Percentiles rank a stretch among this genome's conserved stretches.
phyloP scores from a whole-genome alignment of 2,113 vertebrate genomes.

The Silurus glanis region DNA sequence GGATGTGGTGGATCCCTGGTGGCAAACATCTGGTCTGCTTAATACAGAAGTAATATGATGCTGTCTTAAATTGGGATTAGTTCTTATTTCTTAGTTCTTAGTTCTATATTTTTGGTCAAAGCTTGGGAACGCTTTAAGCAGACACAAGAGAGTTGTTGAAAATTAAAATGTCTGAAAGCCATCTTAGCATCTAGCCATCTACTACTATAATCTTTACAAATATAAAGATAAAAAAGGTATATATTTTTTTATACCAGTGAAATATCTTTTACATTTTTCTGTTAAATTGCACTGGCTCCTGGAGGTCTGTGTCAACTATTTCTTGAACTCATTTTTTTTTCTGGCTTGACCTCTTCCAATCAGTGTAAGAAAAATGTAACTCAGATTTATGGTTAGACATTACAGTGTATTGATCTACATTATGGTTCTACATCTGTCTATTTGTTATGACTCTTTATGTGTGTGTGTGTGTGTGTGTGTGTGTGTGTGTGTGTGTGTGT shows the following conservation, averaged over 20 bases:
- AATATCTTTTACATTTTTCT: neutral
- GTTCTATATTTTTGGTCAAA: no score
- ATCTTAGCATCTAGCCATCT: neutral
- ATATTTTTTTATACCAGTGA: neutral
- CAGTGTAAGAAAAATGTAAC: neutral
- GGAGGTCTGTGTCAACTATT: neutral
- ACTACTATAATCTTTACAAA: neutral
- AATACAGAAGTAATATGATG: constrained; percentile 10
- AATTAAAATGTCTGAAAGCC: neutral
- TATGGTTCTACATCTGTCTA: neutral
- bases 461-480: no score
- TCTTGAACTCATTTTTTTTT: constrained; percentile 1
- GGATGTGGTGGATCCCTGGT: constrained; percentile 14
- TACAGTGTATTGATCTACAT: neutral
- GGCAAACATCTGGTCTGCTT: constrained; percentile 11
- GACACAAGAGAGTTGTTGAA: neutral
- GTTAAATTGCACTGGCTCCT: neutral
- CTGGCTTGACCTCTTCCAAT: neutral
- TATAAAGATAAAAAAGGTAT: neutral
- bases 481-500: neutral
- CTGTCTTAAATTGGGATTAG: neutral
- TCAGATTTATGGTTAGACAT: constrained; percentile 10
- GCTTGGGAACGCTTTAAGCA: neutral
- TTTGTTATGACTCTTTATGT: neutral
- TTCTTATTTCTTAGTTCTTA: no score